Evolutionary conservation across 2,797 vertebrate species (phyloP), one percentile per base, ranked within the genome.

Genomic region (Microctenopoma lineatum): DNA sequence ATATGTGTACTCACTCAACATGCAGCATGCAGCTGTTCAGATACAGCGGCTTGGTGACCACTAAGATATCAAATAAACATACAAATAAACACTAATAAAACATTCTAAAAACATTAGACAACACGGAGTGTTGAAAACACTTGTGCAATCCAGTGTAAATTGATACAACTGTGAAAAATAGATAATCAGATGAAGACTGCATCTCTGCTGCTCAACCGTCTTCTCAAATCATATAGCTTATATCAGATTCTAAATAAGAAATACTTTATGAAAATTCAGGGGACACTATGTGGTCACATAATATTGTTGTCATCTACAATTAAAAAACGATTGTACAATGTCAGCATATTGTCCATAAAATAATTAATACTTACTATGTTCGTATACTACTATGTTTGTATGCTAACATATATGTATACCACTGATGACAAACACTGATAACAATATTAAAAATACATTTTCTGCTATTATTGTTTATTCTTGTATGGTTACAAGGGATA

Each of bases 1-100:
- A 66, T 29, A 53, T 44, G 21, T 55, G 42, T 7, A 62, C 18
- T 36, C 34, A n/a, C 41, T 76, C n/a, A 70, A 70, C 46, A 75
- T 55, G 64, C 51, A 53, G 7, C 7, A 50, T 68, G 59, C 16
- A 70, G 46, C 42, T 61, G 27, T 44, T 65, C n/a, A 55, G 25
- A 68, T 15, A 13, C 18, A 52, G n/a, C 12, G 44, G 0, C 6
- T 3, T 29, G 16, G 25, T 27, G 12, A 73, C 42, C 5, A 42
- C n/a, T 26, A 3, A 53, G 11, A 68, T 29, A 26, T 27, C 16
- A 46, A 51, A 50, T 45, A 18, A 51, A 50, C 26, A 42, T 25
- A 15, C 41, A 70, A 70, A 38, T 29, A 10, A 18, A 50, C 13
- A 50, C 1, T 25, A 38, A 50, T 15, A 52, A 39, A 34, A 44